Evolutionary conservation across 2,888 invertebrate species (phyloP).

Genomic region (Rotaria socialis): DNA sequence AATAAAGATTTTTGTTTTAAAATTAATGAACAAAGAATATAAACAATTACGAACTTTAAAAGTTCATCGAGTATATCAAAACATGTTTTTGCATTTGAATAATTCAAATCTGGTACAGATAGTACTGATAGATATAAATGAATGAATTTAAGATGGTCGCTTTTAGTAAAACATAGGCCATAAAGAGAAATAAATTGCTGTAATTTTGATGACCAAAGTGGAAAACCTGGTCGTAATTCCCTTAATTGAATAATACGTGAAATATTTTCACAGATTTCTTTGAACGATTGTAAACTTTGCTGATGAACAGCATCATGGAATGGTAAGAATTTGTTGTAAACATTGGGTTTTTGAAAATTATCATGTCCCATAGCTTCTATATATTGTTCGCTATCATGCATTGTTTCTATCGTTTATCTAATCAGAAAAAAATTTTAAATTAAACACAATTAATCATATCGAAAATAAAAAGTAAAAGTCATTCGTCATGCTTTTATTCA

Average conservation of each 20-base stretch:
- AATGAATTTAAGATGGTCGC: neutral
- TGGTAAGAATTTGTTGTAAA: neutral
- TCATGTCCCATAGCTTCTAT: no score
- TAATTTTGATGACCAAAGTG: slow-evolving; percentile 40
- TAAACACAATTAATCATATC: no score
- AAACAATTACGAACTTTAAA: neutral
- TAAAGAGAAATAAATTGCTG: neutral
- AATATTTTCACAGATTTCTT: neutral
- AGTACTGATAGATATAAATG: neutral
- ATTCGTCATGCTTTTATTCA: no score
- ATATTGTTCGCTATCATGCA: no score
- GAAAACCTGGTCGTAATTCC: slow-evolving; percentile 42
- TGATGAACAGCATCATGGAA: neutral
- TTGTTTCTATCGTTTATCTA: no score
- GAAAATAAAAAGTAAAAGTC: no score
- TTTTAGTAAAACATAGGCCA: neutral
- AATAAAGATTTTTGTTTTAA: neutral
- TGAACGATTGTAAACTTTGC: neutral
- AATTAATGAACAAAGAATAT: neutral
- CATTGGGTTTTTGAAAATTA: neutral
- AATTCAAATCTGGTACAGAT: neutral
- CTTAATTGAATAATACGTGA: slow-evolving; percentile 19
- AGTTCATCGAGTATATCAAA: neutral
- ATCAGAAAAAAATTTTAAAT: no score
- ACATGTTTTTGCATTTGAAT: neutral